Conservation (phyloP, 1,140 invertebrate genomes). For the Pseudoatta argentina region DNA sequence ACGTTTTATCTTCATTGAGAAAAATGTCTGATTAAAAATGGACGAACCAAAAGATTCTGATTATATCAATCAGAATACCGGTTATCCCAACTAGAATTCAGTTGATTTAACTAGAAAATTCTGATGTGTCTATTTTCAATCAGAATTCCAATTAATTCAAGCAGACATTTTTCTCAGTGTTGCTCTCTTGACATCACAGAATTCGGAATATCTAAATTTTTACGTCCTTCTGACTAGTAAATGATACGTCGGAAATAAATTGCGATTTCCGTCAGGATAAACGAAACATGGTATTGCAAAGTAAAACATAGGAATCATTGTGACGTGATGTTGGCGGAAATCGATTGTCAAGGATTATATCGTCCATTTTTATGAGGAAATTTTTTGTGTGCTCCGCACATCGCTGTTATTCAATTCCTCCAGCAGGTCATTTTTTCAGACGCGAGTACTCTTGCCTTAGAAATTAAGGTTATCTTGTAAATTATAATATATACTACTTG, state of each 20-base stretch:
- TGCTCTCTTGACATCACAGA: background rate
- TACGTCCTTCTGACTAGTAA: background rate
- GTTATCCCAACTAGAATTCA: too few species aligned
- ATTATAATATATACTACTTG: background rate
- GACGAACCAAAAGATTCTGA: too few species aligned
- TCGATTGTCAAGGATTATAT: constrained; percentile 66
- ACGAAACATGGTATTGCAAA: constrained; percentile 3
- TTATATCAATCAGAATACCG: too few species aligned
- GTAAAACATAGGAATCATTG: constrained; percentile 61
- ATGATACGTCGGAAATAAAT: constrained; percentile 39
- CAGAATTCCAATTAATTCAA: too few species aligned
- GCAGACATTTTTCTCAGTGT: background rate
- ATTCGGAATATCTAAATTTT: constrained; percentile 24
- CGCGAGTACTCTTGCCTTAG: background rate
- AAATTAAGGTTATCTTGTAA: constrained; percentile 23
- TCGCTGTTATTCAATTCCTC: background rate
- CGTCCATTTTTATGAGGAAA: constrained; percentile 65
- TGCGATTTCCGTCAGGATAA: constrained; percentile 37
- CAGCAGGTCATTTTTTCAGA: background rate
- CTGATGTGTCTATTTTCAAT: too few species aligned
- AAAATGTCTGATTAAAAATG: too few species aligned
- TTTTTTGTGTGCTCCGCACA: constrained; percentile 7
- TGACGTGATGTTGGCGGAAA: constrained; percentile 10
- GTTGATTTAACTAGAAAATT: too few species aligned
- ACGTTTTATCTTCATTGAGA: background rate